Evolutionary conservation across 2,113 vertebrate species (phyloP), one percentile per base, ranked within the genome.

Genomic region (Dipodomys stephensi): DNA sequence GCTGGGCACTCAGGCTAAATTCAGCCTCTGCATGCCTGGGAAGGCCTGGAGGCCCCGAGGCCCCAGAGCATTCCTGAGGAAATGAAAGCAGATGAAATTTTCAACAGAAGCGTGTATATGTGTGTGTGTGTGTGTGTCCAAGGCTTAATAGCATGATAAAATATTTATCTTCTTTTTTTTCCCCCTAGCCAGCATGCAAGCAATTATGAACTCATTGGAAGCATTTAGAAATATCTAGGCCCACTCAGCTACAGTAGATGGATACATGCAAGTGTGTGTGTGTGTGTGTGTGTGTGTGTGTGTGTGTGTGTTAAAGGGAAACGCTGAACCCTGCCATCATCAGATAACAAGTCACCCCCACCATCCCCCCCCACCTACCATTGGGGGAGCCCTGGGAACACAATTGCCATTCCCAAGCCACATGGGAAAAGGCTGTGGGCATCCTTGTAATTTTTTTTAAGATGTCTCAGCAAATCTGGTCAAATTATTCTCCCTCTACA

Each of bases 111-210:
- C 28, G 57, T 88, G 83, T 83, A 68, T 39, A 46, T 92, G 77
- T 92, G 73, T 86, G 68, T 13, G 53, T 13, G 69, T 79, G 80
- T 46, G 92, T 87, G 32, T 46, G 83, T 73, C 78, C 78, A 98
- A 94, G 77, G 53, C 96, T 89, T 97, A 95, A 95, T 69, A 95
- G 53, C 73, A 68, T 10, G 44, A 89, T 87, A 91, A 97, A 97
- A 93, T 97, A 97, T 95, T 95, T 96, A 95, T 95, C 71, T 77
- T 62, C 15, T 27, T 96, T 83, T 83, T 49, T 96, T 82, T 39
- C 95, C 95, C 96, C 81, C 76, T 84, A 65, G 27, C 79, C n/a
- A 88, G 90, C 72, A 62, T 88, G 74, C 79, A 92, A 96, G 80
- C 65, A 27, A 94, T 83, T 8, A 25, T 60, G 20, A 35, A 30